phyloP scores from a whole-genome alignment of 2,113 vertebrate genomes.

The Jacana jacana region DNA sequence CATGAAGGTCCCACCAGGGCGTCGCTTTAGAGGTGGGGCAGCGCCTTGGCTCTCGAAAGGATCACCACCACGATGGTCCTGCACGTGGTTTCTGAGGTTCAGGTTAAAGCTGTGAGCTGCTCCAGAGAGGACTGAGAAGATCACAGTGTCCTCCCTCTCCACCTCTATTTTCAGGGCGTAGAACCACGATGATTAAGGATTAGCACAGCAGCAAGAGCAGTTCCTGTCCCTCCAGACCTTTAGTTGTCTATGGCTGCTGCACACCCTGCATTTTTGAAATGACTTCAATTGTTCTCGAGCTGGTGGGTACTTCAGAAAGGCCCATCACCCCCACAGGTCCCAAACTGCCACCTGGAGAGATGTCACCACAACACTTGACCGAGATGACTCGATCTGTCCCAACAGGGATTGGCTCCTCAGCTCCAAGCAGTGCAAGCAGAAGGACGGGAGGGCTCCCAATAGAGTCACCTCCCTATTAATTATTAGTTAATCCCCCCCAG shows the following conservation, averaged over 20 bases:
- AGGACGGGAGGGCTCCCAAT: neutral
- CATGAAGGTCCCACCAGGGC: neutral
- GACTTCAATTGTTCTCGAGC: neutral
- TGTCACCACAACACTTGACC: neutral
- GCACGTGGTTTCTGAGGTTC: neutral
- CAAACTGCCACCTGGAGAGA: neutral
- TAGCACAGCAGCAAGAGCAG: neutral
- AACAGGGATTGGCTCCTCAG: neutral
- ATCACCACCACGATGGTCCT: neutral
- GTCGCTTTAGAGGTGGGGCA: neutral
- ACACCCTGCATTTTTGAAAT: neutral
- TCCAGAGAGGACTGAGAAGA: neutral
- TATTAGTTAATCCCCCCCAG: neutral
- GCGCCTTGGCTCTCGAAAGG: neutral
- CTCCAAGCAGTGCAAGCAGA: neutral
- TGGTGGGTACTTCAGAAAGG: neutral
- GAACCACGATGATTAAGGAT: neutral
- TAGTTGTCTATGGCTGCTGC: neutral
- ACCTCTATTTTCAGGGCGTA: accelerated
- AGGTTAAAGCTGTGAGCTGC: neutral
- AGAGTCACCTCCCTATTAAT: neutral
- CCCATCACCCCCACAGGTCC: neutral
- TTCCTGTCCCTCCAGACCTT: neutral
- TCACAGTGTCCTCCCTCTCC: neutral
- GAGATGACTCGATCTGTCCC: neutral